These are phyloP conservation scores for Epiblema foenella DNA, from an alignment of 2,888 invertebrate species.

Conservation along the genomic window DNA sequence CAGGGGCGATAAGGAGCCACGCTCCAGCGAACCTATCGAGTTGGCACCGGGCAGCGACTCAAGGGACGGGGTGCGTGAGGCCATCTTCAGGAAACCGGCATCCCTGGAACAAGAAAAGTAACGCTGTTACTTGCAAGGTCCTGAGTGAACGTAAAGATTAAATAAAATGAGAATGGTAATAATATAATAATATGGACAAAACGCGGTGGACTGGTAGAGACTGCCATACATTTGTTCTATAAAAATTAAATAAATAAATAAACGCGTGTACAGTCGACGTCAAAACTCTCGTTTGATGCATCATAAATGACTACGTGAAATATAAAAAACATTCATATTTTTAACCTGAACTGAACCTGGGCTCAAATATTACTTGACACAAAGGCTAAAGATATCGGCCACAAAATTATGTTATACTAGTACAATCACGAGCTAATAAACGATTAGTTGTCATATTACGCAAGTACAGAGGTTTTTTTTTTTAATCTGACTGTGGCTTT, in stretches of 20 bases:
- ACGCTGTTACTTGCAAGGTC: slow-evolving; percentile 44
- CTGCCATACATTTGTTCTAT: too few species aligned
- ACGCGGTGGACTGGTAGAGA: too few species aligned
- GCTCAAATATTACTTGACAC: too few species aligned
- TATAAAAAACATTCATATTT: too few species aligned
- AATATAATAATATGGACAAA: too few species aligned
- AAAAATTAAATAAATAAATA: too few species aligned
- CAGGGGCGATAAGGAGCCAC: slow-evolving; percentile 91
- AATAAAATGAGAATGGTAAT: neutral
- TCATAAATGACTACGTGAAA: too few species aligned
- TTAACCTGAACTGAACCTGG: too few species aligned
- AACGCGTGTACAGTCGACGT: neutral
- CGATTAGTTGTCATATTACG: too few species aligned
- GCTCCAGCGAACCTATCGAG: slow-evolving; percentile 95
- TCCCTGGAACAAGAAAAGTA: slow-evolving; percentile 87
- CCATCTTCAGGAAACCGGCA: slow-evolving; percentile 96
- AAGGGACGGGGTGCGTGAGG: slow-evolving; percentile 96
- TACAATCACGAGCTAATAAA: neutral
- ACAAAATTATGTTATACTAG: neutral
- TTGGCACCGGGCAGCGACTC: slow-evolving; percentile 96
- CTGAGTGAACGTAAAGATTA: neutral
- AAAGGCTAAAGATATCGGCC: too few species aligned
- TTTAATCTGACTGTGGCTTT: too few species aligned
- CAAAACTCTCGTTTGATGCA: neutral
- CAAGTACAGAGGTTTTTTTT: too few species aligned